Base-by-base conservation (phyloP, 2,888 invertebrate species). In the Epinotia bilunana region DNA sequence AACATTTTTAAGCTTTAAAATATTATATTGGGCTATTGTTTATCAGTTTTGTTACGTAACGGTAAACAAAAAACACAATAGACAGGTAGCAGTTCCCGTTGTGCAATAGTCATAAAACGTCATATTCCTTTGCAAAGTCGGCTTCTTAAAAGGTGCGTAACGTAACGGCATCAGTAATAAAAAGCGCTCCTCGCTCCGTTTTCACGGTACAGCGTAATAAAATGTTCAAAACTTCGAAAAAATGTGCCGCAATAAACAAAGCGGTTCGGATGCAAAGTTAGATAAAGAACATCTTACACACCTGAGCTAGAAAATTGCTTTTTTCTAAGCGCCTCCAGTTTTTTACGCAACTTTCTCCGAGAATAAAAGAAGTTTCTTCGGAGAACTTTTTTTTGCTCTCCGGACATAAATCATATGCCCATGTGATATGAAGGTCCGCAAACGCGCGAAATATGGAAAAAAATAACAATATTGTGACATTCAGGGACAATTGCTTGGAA, bases 271-370 rank as follows among this genome's bases (percentile, higher is more conserved):
- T 94, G 94, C 92, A 93, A 94, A 94, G 91, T 94, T 93, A 94
- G 94, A 94, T 94, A 94, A 94, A 93, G 92, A 94, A 94, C 93
- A 93, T 93, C 93, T 91, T 89, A 93, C 93, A 93, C 94, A 94
- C 94, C 94, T 94, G 94, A 94, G 94, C 92, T 94, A 93, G 94
- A 88, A 94, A 94, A 94, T 94, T 94, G 93, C 94, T 93, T 94
- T 94, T 94, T 93, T 93, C 91, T 91, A 92, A 93, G 90, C 92
- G 91, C 90, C 91, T 90, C 89, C 90, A 91, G 87, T 92, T 93
- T 92, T 92, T 93, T 92, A 92, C 92, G 87, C 88, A 92, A 94
- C 93, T 94, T 94, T 94, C 93, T 90, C 88, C 83, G 83, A 86
- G 91, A 90, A 94, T 92, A 93, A 93, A 93, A 91, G 92, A 93